Evolutionary conservation across 2,113 vertebrate genomes (phyloP).

Genomic region (Pteropus alecto): DNA sequence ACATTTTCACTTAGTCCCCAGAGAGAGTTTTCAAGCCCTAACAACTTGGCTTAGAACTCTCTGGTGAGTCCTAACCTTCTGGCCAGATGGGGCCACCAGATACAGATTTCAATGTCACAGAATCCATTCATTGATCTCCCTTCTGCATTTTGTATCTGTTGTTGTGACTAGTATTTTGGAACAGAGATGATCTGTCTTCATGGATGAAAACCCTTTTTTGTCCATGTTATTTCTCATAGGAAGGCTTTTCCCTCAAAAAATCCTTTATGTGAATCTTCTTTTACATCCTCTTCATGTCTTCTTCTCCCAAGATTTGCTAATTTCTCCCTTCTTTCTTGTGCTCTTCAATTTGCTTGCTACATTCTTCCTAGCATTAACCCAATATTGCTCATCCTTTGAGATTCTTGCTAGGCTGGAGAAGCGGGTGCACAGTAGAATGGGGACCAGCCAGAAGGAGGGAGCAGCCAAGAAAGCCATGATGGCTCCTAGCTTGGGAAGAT

Average conservation of each 20-base stretch:
- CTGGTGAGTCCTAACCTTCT: background rate
- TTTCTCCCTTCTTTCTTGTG: background rate
- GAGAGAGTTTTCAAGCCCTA: slow-evolving; percentile 40
- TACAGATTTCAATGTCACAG: background rate
- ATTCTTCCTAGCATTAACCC: background rate
- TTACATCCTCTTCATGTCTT: background rate
- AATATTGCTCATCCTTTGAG: background rate
- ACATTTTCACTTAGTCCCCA: background rate
- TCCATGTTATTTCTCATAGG: background rate
- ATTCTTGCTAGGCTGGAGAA: background rate
- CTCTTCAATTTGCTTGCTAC: background rate
- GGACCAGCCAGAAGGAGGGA: background rate
- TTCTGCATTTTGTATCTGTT: background rate
- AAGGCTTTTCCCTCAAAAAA: background rate
- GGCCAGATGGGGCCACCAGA: slow-evolving; percentile 22
- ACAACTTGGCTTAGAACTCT: slow-evolving; percentile 45
- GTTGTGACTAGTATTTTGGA: background rate
- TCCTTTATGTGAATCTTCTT: background rate
- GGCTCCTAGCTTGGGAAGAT: background rate
- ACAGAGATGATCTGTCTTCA: background rate
- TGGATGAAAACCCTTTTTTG: background rate
- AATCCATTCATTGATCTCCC: background rate
- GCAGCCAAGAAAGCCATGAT: background rate
- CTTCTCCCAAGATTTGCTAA: background rate
- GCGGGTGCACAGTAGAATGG: background rate